Base-by-base conservation (phyloP, 2,888 invertebrate species). In the Synergus japonicus region DNA sequence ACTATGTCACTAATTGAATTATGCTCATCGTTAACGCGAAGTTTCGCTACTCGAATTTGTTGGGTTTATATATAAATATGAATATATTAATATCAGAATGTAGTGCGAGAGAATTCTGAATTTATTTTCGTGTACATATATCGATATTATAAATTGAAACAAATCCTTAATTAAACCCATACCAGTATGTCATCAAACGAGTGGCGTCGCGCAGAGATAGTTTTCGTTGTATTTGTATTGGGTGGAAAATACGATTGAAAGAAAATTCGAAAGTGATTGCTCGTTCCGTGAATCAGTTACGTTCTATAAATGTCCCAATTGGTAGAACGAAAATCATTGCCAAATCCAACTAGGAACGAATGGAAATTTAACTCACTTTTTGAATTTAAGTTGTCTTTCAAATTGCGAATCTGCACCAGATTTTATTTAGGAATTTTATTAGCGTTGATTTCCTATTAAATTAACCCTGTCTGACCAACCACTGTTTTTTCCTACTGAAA, bases 51-150 rank as follows among this genome's bases (percentile, higher is more conserved):
- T 22, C 29, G 29, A 73, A 54, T 49, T 37, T 49, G 37, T 29
- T 73, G 10, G 54, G 54, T 54, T 13, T 73, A 49, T 54, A n/a
- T 49, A 73, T n/a, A n/a, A 73, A 37, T 73, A n/a, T 73, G 15
- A 49, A 73, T 54, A 54, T 54, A 49, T 37, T 4, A n/a, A 73
- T 37, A 49, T 69, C 49, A 49, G 7, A 69, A 69, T 46, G 5
- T 73, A 73, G 54, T 37, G 37, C 49, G 54, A 73, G 15, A 54
- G 44, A 69, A 10, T 18, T 22, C 18, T 73, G 15, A n/a, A 73
- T 73, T 73, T 69, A 69, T 69, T 73, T 73, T 49, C 49, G 13
- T 49, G 69, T 4, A 37, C 7, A n/a, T 15, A 73, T 73, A n/a
- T n/a, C n/a, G n/a, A n/a, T n/a, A n/a, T 9, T 7, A 13, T 69